Conservation (phyloP, 1,140 invertebrate species). For the Drosophila subpulchrella region DNA sequence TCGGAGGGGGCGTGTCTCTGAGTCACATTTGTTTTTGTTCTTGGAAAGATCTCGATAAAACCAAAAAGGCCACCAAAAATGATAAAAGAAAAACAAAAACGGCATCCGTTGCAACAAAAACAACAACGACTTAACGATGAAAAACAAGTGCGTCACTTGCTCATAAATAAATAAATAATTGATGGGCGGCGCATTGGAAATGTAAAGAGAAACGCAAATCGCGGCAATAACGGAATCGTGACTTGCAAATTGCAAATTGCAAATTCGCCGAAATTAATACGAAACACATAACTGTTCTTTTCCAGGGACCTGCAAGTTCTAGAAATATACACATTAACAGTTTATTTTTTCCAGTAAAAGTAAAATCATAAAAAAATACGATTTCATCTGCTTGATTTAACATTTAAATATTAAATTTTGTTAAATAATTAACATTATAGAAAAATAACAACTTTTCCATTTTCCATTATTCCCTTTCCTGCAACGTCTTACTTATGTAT, state of each 20-base stretch:
- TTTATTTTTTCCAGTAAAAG: no score
- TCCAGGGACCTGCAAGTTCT: neutral
- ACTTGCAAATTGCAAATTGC: conserved; percentile 41
- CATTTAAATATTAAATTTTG: no score
- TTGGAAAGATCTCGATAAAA: conserved; percentile 11
- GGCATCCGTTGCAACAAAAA: conserved; percentile 1
- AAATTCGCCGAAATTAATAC: neutral
- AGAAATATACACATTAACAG: neutral
- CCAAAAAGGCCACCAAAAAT: neutral
- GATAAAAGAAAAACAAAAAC: neutral
- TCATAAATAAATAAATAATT: conserved; percentile 52
- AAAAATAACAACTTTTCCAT: no score
- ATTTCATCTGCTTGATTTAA: no score
- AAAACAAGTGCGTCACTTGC: conserved; percentile 47
- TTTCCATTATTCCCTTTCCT: no score
- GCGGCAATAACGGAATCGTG: conserved; percentile 25
- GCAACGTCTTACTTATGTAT: no score
- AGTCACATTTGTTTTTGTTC: conserved; percentile 1
- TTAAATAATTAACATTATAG: no score
- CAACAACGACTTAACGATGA: neutral
- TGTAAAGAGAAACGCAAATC: conserved; percentile 9
- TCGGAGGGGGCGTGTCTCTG: conserved; percentile 8
- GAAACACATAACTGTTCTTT: conserved; percentile 5
- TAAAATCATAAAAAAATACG: no score
- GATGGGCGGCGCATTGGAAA: conserved; percentile 25